A percentile compares a stretch with the other conserved stretches of the same genome.
Evolutionary conservation across 2,113 vertebrate genomes (phyloP).

Genomic region (Cygnus atratus): DNA sequence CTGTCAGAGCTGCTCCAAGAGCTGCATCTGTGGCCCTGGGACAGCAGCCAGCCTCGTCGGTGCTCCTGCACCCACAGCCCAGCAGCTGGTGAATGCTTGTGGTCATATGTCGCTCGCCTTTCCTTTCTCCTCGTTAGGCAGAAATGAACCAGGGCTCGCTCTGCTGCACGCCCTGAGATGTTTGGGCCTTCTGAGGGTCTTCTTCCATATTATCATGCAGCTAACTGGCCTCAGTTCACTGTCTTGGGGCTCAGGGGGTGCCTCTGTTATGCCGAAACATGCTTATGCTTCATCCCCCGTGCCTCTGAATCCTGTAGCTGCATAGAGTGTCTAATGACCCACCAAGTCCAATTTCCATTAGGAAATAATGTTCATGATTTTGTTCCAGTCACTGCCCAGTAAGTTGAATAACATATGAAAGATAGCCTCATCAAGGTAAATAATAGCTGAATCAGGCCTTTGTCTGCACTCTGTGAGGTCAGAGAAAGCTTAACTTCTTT

Average conservation of each 20-base stretch:
- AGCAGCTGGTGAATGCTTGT: not conserved
- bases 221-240: not conserved
- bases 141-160: not conserved
- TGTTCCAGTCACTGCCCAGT: conserved; percentile 1
- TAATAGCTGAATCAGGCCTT: not conserved
- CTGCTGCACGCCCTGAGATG: rapidly evolving
- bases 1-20: not conserved
- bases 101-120: not conserved
- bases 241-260: not conserved
- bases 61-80: not conserved
- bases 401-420: not conserved
- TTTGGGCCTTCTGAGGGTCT: not conserved
- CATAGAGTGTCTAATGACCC: not conserved
- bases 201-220: not conserved
- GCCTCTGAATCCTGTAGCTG: not conserved
- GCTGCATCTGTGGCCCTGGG: not conserved
- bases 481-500: conserved; percentile 2
- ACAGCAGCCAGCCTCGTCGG: not conserved
- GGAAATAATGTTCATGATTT: not conserved
- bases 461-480: not conserved
- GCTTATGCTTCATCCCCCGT: not conserved
- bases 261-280: not conserved
- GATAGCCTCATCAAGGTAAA: not conserved
- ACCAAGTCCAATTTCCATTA: conserved; percentile 17
- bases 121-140: not conserved